Conservation (phyloP, 1,140 invertebrate genomes). For the Tribolium castaneum region DNA sequence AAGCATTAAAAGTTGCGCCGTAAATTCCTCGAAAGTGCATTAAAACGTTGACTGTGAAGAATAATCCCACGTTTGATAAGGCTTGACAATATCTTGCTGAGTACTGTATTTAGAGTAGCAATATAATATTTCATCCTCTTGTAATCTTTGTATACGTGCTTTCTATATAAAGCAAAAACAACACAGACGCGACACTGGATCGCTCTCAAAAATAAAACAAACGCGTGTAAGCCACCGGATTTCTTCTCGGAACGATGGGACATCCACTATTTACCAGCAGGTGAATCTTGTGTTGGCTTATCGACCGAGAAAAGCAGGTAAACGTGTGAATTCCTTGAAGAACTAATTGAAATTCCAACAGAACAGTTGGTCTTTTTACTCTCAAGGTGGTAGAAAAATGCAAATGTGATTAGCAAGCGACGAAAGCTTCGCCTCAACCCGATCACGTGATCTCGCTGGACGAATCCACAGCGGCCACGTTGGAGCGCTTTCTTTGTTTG, state of each 20-base stretch:
- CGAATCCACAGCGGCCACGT: too few relatives aligned
- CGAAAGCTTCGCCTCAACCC: too few relatives aligned
- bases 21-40: background rate
- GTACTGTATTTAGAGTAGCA: background rate
- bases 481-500: too few relatives aligned
- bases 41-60: background rate
- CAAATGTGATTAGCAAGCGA: too few relatives aligned
- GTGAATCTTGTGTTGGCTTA: background rate
- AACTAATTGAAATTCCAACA: background rate
- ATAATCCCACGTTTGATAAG: constrained; percentile 6
- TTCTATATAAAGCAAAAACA: background rate
- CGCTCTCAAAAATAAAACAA: background rate
- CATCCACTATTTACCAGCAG: background rate
- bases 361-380: background rate
- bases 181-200: background rate
- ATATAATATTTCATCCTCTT: constrained; percentile 18
- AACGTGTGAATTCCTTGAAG: constrained; percentile 7
- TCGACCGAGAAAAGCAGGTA: constrained; percentile 6
- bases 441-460: too few relatives aligned
- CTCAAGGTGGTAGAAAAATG: too few relatives aligned
- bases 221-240: background rate
- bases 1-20: background rate
- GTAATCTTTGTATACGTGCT: background rate
- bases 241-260: background rate
- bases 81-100: constrained; percentile 12